Evolutionary conservation across 53 echinoderm and acorn worm species (phyloP).

Genomic region (Antedon mediterranea): DNA sequence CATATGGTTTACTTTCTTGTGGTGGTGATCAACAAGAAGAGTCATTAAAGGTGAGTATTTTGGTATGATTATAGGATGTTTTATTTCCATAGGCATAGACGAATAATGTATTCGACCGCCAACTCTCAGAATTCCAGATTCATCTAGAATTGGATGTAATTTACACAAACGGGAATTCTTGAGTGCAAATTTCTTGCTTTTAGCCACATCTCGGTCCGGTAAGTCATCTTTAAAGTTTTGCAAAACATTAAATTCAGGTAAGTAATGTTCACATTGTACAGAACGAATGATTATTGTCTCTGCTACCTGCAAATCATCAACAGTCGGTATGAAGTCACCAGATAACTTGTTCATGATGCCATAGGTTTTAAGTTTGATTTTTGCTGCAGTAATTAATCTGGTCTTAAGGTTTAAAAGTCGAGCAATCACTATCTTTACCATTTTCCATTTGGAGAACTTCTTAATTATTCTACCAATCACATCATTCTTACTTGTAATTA

Average conservation of each 20-base stretch:
- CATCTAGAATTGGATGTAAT: conserved; percentile 31
- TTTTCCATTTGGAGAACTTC: not conserved
- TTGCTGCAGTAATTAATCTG: not conserved
- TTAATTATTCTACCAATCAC: not conserved
- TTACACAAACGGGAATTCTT: too few relatives aligned
- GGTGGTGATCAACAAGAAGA: conserved; percentile 20
- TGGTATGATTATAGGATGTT: conserved; percentile 14
- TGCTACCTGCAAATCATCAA: conserved; percentile 20
- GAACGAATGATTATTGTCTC: conserved; percentile 13
- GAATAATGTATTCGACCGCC: conserved; percentile 25
- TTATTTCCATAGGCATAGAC: not conserved
- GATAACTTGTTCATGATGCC: not conserved
- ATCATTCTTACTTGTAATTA: not conserved
- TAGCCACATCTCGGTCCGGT: too few relatives aligned
- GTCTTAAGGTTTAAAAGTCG: not conserved
- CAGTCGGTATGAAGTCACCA: not conserved
- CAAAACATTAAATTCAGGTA: conserved; percentile 12
- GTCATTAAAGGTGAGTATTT: conserved; percentile 10
- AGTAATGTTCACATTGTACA: conserved; percentile 19
- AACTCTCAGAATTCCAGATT: conserved; percentile 17
- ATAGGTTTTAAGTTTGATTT: not conserved
- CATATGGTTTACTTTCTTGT: conserved; percentile 33
- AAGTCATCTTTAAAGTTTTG: not conserved
- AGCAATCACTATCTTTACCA: not conserved
- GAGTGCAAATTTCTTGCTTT: too few relatives aligned